These are phyloP conservation scores for Palythoa caribaeorum DNA, from an alignment of 92 coral and sea anemone genomes.

Conservation along the genomic window DNA sequence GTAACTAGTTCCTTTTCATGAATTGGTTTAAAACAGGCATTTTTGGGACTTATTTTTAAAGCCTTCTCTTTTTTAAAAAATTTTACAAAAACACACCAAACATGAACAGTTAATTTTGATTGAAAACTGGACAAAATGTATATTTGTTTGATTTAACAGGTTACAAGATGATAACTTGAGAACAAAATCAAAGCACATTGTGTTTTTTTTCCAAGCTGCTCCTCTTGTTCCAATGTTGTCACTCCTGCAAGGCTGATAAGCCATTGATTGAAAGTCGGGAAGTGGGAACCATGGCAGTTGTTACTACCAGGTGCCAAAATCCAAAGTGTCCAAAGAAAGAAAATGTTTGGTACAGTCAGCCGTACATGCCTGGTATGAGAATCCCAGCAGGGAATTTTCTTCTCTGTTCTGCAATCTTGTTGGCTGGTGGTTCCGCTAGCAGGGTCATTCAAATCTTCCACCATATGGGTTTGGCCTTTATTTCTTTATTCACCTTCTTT, in stretches of 20 bases:
- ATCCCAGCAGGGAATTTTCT: not conserved
- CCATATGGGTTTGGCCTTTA: not conserved
- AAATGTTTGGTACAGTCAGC: slow-evolving; percentile 1
- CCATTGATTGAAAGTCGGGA: slow-evolving; percentile 25
- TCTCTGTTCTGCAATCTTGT: not conserved
- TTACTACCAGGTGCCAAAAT: slow-evolving; percentile 7
- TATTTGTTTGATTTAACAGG: no score
- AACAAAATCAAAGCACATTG: slow-evolving; percentile 5
- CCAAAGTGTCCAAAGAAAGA: slow-evolving; percentile 10
- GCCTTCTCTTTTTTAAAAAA: no score
- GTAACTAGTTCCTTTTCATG: not conserved
- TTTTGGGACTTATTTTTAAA: no score
- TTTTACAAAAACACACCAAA: no score
- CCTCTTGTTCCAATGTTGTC: slow-evolving; percentile 38
- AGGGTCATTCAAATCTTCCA: not conserved
- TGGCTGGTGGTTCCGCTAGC: not conserved
- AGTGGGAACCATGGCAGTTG: slow-evolving; percentile 31
- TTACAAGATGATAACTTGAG: not conserved
- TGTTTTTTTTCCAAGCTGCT: slow-evolving; percentile 40
- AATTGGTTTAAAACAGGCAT: no score
- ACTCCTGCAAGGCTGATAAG: slow-evolving; percentile 30
- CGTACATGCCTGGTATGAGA: not conserved
- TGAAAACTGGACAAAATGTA: no score
- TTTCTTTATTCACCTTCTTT: not conserved
- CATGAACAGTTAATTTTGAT: no score